Evolutionary conservation across 2,113 vertebrate genomes (phyloP), one percentile per base, ranked within the genome.

Genomic region (Cisticola juncidis): DNA sequence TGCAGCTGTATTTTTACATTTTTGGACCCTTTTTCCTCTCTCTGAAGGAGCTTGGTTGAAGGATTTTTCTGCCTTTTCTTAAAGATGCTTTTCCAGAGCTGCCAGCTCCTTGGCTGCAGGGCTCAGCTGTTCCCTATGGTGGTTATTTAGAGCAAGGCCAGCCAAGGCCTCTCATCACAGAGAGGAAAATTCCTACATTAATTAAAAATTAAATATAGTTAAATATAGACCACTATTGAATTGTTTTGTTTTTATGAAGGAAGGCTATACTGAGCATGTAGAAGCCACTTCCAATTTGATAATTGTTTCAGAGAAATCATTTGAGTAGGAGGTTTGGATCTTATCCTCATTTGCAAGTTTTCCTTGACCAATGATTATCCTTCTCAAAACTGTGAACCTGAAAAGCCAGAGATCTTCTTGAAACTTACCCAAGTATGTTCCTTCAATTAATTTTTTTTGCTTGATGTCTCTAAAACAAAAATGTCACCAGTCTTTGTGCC

Each of bases 61-160:
- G 12, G 2, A 0, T 8, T 45, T 71, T 92, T 58, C 28, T 54
- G 3, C 3, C 17, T 72, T 64, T 81, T 81, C 31, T 58, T 50
- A 72, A 68, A 33, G 28, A 31, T 1, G 1, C 7, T 54, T 64
- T 77, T 22, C 69, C 48, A 81, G 40, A 50, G 9, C 14, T 9
- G 5, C 8, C 24, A 11, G 11, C 6, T 21, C 3, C 16, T 33
- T 19, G 21, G 13, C 28, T 54, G 16, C 11, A 8, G 21, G 12
- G 28, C n/a, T 62, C 14, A 36, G 20, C 11, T 6, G 3, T 29
- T 28, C 22, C 38, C 12, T 53, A 3, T 1, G 0, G 7, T 44
- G 18, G 11, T 36, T 0, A 0, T 2, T 3, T 45, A 28, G 2
- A 54, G 28, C 23, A 2, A 4, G n/a, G 12, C 20, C 14, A 57